Percentiles rank a stretch among this genome's conserved stretches.
Conservation (phyloP, 2,888 invertebrate genomes). For the Agrochola macilenta region DNA sequence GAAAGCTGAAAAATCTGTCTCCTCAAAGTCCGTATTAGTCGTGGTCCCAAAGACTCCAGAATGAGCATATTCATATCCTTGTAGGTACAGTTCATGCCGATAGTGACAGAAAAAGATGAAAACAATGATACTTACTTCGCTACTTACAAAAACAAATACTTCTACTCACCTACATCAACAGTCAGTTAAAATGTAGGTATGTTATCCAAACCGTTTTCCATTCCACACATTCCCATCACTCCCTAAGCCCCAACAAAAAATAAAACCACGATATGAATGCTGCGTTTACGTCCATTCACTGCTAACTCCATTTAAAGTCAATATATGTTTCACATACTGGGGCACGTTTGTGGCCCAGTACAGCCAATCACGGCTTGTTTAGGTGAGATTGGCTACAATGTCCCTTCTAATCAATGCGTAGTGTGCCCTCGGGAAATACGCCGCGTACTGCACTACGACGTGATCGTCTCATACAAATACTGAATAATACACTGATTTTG, state of each 20-base stretch:
- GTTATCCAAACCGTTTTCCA: slow-evolving; percentile 1
- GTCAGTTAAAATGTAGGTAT: background rate
- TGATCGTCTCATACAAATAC: slow-evolving; percentile 59
- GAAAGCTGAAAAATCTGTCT: too few relatives aligned
- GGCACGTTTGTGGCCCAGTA: slow-evolving; percentile 38
- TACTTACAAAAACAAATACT: background rate
- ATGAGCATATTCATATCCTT: background rate
- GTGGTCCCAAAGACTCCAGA: too few relatives aligned
- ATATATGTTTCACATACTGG: slow-evolving; percentile 59
- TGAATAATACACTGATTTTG: slow-evolving; percentile 54
- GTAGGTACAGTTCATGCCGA: background rate
- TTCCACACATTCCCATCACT: background rate
- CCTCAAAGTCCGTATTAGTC: too few relatives aligned
- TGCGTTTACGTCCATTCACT: slow-evolving; percentile 34
- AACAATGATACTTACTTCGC: background rate
- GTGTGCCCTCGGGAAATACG: slow-evolving; percentile 65
- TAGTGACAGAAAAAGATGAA: background rate
- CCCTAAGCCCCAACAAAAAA: slow-evolving; percentile 37
- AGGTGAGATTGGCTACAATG: slow-evolving; percentile 68
- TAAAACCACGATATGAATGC: slow-evolving; percentile 33
- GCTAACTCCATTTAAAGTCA: slow-evolving; percentile 59
- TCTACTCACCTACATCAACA: background rate
- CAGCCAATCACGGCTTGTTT: slow-evolving; percentile 68
- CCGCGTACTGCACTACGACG: slow-evolving; percentile 45
- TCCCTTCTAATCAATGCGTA: slow-evolving; percentile 70